Percentiles rank a stretch among this genome's conserved stretches.
phyloP scores from a whole-genome alignment of 1,140 invertebrate genomes.

The Aphelenchoides besseyi region DNA sequence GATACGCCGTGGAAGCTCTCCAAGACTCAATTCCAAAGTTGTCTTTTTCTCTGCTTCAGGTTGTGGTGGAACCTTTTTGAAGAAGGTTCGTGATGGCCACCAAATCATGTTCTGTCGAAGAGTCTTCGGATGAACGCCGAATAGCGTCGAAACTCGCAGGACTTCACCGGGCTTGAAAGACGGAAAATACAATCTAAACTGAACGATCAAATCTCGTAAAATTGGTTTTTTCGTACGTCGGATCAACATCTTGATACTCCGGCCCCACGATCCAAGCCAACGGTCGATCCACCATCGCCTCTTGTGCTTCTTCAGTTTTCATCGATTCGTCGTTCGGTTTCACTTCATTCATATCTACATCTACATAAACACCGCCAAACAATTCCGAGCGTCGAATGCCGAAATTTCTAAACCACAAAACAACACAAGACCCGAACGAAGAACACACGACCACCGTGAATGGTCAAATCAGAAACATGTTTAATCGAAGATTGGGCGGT shows the following conservation, averaged over 20 bases:
- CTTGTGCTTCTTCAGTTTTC: background rate
- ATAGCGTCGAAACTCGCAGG: conserved; percentile 58
- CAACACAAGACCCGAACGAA: too few species aligned
- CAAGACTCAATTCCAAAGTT: conserved; percentile 20
- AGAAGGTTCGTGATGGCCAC: conserved; percentile 57
- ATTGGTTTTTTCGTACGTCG: conserved; percentile 39
- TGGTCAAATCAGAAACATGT: too few species aligned
- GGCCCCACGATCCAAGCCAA: conserved; percentile 51
- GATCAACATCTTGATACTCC: conserved; percentile 56
- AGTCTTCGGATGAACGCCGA: conserved; percentile 52
- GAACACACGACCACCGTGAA: too few species aligned
- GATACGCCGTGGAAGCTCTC: conserved; percentile 9
- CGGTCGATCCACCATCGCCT: conserved; percentile 35
- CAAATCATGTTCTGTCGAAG: conserved; percentile 53
- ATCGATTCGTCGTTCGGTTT: too few species aligned
- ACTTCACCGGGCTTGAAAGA: conserved; percentile 48
- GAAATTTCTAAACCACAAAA: too few species aligned
- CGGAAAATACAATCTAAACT: conserved; percentile 48
- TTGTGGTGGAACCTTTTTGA: conserved; percentile 35
- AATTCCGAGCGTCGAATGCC: too few species aligned
- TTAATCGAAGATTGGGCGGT: too few species aligned
- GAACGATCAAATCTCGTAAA: conserved; percentile 11
- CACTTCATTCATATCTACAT: too few species aligned
- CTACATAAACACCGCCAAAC: too few species aligned
- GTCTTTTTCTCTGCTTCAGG: conserved; percentile 12